Evolutionary conservation across 2,888 invertebrate genomes (phyloP).

Genomic region (Trilocha varians): DNA sequence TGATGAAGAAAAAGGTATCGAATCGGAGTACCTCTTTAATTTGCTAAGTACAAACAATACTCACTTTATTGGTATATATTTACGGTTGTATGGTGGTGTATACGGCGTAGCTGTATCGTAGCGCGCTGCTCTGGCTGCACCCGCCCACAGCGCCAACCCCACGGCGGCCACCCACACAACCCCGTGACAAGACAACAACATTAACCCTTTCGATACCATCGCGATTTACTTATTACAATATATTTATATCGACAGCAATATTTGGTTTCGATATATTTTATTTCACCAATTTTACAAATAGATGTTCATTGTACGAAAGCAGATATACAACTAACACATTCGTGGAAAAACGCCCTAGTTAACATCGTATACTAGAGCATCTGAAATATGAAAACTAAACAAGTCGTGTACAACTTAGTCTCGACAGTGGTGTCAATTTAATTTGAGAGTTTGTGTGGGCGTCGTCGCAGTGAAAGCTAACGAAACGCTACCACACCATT

Average conservation of each 20-base stretch:
- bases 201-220: slow-evolving; percentile 39
- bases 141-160: slow-evolving; percentile 49
- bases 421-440: slow-evolving; percentile 52
- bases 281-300: slow-evolving; percentile 10
- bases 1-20: too few relatives aligned
- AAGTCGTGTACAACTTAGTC: slow-evolving; percentile 36
- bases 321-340: slow-evolving; percentile 41
- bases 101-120: slow-evolving; percentile 62
- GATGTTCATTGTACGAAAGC: slow-evolving; percentile 36
- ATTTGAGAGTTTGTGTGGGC: slow-evolving; percentile 40
- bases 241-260: slow-evolving; percentile 3
- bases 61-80: slow-evolving; percentile 59
- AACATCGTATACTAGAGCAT: slow-evolving; percentile 44
- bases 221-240: slow-evolving; percentile 10
- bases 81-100: slow-evolving; percentile 44
- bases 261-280: slow-evolving; percentile 13
- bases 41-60: slow-evolving; percentile 20
- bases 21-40: too few relatives aligned
- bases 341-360: slow-evolving; percentile 42
- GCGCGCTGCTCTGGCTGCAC: slow-evolving; percentile 38
- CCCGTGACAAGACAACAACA: slow-evolving; percentile 44
- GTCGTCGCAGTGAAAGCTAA: slow-evolving; percentile 31
- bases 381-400: slow-evolving; percentile 57
- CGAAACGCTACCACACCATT: neutral
- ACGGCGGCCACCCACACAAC: slow-evolving; percentile 39